Conservation (phyloP, 2,888 invertebrate species). For the Drosophila nr. fundita region DNA sequence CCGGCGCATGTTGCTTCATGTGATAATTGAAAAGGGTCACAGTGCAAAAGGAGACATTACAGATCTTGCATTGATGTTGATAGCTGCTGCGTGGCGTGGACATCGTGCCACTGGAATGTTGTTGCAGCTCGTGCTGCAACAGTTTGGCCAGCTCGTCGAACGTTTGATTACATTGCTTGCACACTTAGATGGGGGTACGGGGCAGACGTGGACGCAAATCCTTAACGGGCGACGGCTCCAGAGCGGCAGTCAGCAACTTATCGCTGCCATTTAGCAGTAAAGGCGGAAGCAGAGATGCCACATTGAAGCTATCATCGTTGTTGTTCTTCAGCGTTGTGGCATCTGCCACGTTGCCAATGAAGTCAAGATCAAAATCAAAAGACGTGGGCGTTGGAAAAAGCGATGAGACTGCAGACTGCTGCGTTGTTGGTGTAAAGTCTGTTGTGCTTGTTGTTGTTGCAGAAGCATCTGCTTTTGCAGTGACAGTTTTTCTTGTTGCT, state of each 20-base stretch:
- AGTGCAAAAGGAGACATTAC: constrained; percentile 71
- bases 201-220: constrained; percentile 35
- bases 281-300: constrained; percentile 12
- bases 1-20: constrained; percentile 67
- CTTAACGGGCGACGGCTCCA: constrained; percentile 50
- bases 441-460: constrained; percentile 1
- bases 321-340: constrained; percentile 21
- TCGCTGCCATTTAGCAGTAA: constrained; percentile 60
- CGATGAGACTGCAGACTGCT: constrained; percentile 27
- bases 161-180: constrained; percentile 62
- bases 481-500: constrained; percentile 4
- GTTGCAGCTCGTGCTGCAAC: constrained; percentile 53
- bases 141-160: constrained; percentile 64
- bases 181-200: constrained; percentile 50
- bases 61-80: constrained; percentile 71
- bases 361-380: constrained; percentile 61
- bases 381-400: constrained; percentile 59
- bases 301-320: constrained; percentile 24
- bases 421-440: constrained; percentile 4
- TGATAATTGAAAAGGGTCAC: constrained; percentile 71
- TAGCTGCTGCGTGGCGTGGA: constrained; percentile 31
- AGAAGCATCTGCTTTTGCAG: not conserved
- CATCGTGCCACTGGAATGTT: constrained; percentile 46
- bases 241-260: constrained; percentile 47
- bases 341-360: constrained; percentile 38